Base-by-base conservation (phyloP, 1,140 invertebrate species). In the Leptonema lineaticorne region DNA sequence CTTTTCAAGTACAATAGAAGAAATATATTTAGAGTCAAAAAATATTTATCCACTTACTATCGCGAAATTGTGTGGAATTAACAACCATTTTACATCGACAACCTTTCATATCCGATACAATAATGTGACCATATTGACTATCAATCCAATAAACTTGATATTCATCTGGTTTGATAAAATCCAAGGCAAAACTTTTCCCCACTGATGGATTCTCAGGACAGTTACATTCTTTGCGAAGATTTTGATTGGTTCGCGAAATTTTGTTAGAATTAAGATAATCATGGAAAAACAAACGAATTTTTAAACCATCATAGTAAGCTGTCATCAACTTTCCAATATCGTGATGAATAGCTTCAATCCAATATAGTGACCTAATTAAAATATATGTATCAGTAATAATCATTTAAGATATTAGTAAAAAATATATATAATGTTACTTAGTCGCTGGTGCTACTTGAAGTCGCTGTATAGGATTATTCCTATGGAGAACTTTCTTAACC, bases 361-460 rank as follows among this genome's bases (percentile, higher is more conserved):
- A 94, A 73, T 88, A 89, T 30, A 94, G 74, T 37, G 84, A 85
- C 72, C 89, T 92, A 74, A 69, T 57, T 14, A 28, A 27, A 28
- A 30, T 1, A 57, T 7, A 16, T 57, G 11, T 28, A 46, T 64
- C 48, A 29, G 8, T 57, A 66, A 56, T 6, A 7, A 45, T 45
- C 14, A 14, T 45, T n/a, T 45, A 14, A 45, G 2, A n/a, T 45
- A 45, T n/a, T 45, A 14, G 14, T 6, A 45, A 62, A n/a, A n/a
- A n/a, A n/a, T n/a, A n/a, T n/a, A n/a, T n/a, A n/a, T n/a, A n/a
- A 46, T 26, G 1, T 76, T 81, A 90, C 89, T 86, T 86, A 27
- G 84, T 84, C 69, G 88, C 85, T 1, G 93, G 93, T 56, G 91
- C 85, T 0, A 92, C 81, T 74, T 90, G 85, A 1, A 95, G 77